Percentiles rank a stretch among this genome's conserved stretches.
phyloP scores from a whole-genome alignment of 1,140 invertebrate genomes.

The Anagrus nilaparvatae region DNA sequence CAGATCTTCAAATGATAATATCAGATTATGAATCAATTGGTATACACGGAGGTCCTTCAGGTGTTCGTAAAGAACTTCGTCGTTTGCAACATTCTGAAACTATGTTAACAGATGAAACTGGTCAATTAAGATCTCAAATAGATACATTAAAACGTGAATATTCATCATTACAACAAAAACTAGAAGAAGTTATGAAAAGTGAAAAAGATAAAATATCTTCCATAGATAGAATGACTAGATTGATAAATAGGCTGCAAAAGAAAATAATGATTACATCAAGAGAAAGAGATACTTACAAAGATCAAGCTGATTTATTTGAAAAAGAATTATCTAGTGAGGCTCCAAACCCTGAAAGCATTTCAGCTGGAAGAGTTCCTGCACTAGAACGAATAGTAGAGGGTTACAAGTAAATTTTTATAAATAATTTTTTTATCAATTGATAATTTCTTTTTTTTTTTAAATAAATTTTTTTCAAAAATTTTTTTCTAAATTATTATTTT shows the following conservation, averaged over 20 bases:
- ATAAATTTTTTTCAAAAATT: background rate
- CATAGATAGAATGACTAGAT: slow-evolving; percentile 35
- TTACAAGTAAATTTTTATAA: slow-evolving; percentile 28
- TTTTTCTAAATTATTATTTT: too few species aligned
- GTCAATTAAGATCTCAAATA: slow-evolving; percentile 30
- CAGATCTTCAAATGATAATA: slow-evolving; percentile 28
- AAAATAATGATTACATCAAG: slow-evolving; percentile 56
- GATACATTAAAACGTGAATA: slow-evolving; percentile 30
- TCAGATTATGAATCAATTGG: slow-evolving; percentile 35
- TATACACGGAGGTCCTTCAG: slow-evolving; percentile 26
- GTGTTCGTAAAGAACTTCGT: slow-evolving; percentile 33
- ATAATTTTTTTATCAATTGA: background rate
- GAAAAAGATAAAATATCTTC: slow-evolving; percentile 27
- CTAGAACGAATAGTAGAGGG: slow-evolving; percentile 32
- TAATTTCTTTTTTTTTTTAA: background rate
- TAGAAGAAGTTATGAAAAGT: slow-evolving; percentile 32
- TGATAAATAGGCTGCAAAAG: slow-evolving; percentile 42
- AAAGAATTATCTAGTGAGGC: slow-evolving; percentile 54
- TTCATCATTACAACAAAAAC: slow-evolving; percentile 24
- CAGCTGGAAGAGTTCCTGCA: slow-evolving; percentile 29
- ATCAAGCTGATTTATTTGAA: slow-evolving; percentile 72
- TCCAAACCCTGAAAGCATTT: slow-evolving; percentile 21
- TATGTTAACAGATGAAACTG: slow-evolving; percentile 32
- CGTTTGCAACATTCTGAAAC: slow-evolving; percentile 35
- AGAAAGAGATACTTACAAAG: slow-evolving; percentile 64